phyloP scores from a whole-genome alignment of 2,797 vertebrate species.

The Acestrorhynchus altus region DNA sequence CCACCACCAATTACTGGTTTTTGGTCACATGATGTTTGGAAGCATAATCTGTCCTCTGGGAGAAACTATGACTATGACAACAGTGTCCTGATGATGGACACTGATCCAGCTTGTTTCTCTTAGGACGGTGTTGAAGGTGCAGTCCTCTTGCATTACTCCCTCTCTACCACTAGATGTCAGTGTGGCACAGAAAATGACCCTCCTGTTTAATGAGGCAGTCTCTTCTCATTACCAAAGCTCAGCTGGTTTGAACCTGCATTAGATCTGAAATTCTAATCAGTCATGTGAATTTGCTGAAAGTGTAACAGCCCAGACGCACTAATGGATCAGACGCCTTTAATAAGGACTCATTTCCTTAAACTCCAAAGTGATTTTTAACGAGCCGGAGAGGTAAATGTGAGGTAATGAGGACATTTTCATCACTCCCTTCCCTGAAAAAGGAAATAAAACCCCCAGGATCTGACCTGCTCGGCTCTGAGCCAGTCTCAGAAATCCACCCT shows the following conservation, averaged over 20 bases:
- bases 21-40: too few species aligned
- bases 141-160: not conserved
- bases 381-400: conserved; percentile 41
- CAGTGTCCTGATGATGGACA: too few species aligned
- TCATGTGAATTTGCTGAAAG: conserved; percentile 53
- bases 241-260: conserved; percentile 52
- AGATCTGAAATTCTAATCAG: conserved; percentile 59
- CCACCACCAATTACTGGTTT: too few species aligned
- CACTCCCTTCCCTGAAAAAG: conserved; percentile 6
- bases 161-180: conserved; percentile 53
- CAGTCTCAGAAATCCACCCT: conserved; percentile 53
- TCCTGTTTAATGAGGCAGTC: conserved; percentile 2
- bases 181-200: conserved; percentile 33
- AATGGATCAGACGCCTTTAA: conserved; percentile 59
- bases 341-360: conserved; percentile 57
- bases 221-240: conserved; percentile 41
- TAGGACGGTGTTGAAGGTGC: not conserved
- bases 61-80: too few species aligned
- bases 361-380: conserved; percentile 53
- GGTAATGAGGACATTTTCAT: conserved; percentile 55
- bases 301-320: conserved; percentile 47
- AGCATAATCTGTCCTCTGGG: too few species aligned
- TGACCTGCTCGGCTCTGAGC: conserved; percentile 36
- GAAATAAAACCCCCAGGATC: not conserved
- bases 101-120: not conserved